Evolutionary conservation across 2,888 invertebrate species (phyloP).

Genomic region (Melolontha melolontha): DNA sequence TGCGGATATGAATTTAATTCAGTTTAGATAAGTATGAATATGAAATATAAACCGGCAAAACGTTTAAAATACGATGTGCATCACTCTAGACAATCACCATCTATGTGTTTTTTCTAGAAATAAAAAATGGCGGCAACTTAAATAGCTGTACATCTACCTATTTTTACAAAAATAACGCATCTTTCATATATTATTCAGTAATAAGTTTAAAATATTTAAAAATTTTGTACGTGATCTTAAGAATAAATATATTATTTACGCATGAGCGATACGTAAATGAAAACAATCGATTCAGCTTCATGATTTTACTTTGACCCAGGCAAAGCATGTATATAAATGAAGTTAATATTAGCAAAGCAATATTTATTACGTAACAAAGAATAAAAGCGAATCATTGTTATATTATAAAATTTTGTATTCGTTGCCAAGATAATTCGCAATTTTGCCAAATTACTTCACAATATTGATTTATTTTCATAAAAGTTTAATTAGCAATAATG

Average conservation of each 20-base stretch:
- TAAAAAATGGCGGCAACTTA: slow-evolving; percentile 35
- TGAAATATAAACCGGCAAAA: slow-evolving; percentile 21
- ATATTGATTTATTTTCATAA: slow-evolving; percentile 40
- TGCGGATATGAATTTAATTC: slow-evolving; percentile 6
- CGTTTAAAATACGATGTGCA: slow-evolving; percentile 34
- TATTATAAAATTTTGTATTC: slow-evolving; percentile 36
- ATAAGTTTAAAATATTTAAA: not conserved
- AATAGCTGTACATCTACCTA: not conserved
- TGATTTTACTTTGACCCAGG: slow-evolving; percentile 37
- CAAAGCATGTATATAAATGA: slow-evolving; percentile 40
- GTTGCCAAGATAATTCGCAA: slow-evolving; percentile 41
- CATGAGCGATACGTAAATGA: slow-evolving; percentile 31
- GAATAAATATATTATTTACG: slow-evolving; percentile 29
- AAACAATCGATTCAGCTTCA: slow-evolving; percentile 42
- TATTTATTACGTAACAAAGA: slow-evolving; percentile 35
- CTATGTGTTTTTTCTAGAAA: slow-evolving; percentile 12
- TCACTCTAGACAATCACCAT: slow-evolving; percentile 10
- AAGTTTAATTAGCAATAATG: slow-evolving; percentile 8
- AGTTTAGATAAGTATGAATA: not conserved
- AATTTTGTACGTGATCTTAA: not conserved
- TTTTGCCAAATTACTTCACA: slow-evolving; percentile 42
- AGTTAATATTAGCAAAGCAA: slow-evolving; percentile 42
- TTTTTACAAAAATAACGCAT: too few relatives aligned
- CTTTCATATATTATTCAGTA: too few relatives aligned
- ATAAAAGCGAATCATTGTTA: slow-evolving; percentile 42